These are phyloP conservation scores for Metopia argyrocephala DNA, from an alignment of 2,888 invertebrate genomes.

Conservation along the genomic window DNA sequence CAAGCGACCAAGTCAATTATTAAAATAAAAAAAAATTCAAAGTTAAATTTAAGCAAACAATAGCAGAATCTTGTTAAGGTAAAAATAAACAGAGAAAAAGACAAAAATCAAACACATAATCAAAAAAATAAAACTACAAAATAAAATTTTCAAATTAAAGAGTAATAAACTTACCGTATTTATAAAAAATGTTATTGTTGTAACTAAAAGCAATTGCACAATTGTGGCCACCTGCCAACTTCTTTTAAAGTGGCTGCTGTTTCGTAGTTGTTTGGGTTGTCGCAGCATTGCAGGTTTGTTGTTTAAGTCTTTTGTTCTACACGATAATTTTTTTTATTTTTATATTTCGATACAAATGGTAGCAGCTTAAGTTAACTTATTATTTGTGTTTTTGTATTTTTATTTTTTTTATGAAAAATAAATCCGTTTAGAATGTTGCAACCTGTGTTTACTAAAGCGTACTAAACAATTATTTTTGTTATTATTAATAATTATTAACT, in stretches of 20 bases:
- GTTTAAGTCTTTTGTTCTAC: constrained; percentile 61
- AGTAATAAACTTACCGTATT: constrained; percentile 71
- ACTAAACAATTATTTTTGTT: constrained; percentile 49
- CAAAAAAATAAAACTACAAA: constrained; percentile 27
- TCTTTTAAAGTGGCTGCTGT: constrained; percentile 14
- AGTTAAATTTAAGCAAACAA: background rate
- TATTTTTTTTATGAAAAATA: constrained; percentile 11
- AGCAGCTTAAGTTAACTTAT: constrained; percentile 11
- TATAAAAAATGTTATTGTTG: constrained; percentile 65
- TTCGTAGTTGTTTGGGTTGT: constrained; percentile 11
- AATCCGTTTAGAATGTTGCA: constrained; percentile 47
- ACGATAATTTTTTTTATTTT: background rate
- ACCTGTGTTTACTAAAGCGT: constrained; percentile 50
- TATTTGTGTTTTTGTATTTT: constrained; percentile 22
- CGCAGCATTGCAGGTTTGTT: constrained; percentile 57
- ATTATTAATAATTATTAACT: background rate
- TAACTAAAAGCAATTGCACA: constrained; percentile 67
- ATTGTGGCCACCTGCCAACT: constrained; percentile 57
- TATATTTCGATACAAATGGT: background rate
- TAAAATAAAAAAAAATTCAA: constrained; percentile 20
- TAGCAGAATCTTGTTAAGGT: constrained; percentile 5
- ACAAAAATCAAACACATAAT: background rate
- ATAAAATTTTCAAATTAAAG: constrained; percentile 8
- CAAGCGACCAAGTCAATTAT: constrained; percentile 22
- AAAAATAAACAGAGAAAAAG: background rate